Conservation (phyloP, 1,140 invertebrate species). For the Tetramorium alpestre region DNA sequence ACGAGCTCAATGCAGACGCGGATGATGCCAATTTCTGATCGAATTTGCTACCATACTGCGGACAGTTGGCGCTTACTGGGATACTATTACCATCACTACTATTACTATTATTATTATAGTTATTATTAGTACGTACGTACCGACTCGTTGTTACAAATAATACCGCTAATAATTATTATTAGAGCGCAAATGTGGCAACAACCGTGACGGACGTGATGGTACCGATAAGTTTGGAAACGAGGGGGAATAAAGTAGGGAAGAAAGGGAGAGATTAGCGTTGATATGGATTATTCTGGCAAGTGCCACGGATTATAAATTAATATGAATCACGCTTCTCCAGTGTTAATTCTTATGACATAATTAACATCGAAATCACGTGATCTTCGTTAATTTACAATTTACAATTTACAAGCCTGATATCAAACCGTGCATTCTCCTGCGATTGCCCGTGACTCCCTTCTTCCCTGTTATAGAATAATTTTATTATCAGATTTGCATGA, state of each 20-base stretch:
- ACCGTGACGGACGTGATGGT: conserved; percentile 16
- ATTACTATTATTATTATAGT: conserved; percentile 57
- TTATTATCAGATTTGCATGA: neutral
- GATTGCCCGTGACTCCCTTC: neutral
- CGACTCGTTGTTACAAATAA: conserved; percentile 44
- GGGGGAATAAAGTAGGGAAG: neutral
- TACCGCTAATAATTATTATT: conserved; percentile 42
- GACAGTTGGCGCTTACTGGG: neutral
- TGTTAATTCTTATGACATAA: neutral
- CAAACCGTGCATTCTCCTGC: neutral
- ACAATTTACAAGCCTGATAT: neutral
- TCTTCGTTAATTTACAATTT: neutral
- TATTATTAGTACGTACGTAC: conserved; percentile 52
- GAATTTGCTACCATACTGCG: neutral
- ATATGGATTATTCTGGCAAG: neutral
- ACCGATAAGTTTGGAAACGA: neutral
- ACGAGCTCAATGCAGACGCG: neutral
- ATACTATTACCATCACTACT: conserved; percentile 39
- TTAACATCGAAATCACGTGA: neutral
- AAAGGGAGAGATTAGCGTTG: neutral
- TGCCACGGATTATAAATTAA: neutral
- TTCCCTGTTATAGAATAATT: conserved; percentile 14
- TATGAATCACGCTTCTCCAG: neutral
- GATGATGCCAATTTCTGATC: neutral
- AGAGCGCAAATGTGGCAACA: conserved; percentile 37